Evolutionary conservation across 2,888 invertebrate genomes (phyloP), one percentile per base, ranked within the genome.

Genomic region (Thereva nobilitata): DNA sequence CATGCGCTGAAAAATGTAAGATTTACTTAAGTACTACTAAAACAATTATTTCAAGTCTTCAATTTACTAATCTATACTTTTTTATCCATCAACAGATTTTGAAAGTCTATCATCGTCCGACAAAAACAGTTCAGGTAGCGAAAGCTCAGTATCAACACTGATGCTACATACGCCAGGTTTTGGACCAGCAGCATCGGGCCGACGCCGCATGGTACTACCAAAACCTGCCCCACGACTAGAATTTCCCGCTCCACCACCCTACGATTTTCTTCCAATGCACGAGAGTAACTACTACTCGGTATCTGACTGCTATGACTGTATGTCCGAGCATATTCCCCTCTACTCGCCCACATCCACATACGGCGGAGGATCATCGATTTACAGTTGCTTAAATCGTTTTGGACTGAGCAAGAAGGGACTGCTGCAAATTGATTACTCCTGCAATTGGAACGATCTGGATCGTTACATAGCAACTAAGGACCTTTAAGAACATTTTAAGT

Each of bases 391-490:
- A 8, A 76, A 76, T 74, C 79, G 78, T 75, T 79, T 91, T 79
- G 89, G 90, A 71, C 81, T 91, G 68, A 91, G 89, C 75, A 87
- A 87, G 73, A 90, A 91, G 75, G 91, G 92, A 64, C 87, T 91
- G 74, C 82, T 91, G 55, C 89, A 91, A 82, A 91, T 92, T 72
- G 92, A 92, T 77, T 92, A 92, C 75, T 90, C 90, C 2, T 89
- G 87, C 79, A 91, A 89, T 80, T 92, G 91, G 91, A 89, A 89
- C 78, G 90, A 89, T 67, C 83, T 92, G 70, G 88, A 91, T 77
- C 87, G 90, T 75, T 88, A 90, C 72, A 91, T 91, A 74, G 84
- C 85, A 50, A 50, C 23, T 7, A 65, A 56, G 35, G 65, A 65
- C n/a, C 40, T 42, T 23, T 42, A 9, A 56, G 41, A 10, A 38